Conservation (phyloP, 1,140 invertebrate genomes). For the Ips nitidus region DNA sequence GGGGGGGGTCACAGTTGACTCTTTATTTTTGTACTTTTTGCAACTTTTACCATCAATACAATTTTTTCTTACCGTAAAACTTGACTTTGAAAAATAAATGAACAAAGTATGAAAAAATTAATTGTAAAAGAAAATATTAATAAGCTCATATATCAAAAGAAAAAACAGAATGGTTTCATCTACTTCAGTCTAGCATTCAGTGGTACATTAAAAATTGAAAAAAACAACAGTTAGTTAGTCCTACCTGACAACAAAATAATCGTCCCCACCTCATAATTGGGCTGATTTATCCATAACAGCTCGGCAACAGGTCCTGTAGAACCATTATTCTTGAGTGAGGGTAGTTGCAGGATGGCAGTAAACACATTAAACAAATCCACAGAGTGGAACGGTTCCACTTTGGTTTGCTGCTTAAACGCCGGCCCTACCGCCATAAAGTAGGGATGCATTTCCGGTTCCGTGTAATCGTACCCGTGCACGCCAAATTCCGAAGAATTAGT, state of each 20-base stretch:
- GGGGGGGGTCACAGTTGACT: too few species aligned
- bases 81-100: too few species aligned
- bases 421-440: slow-evolving; percentile 72
- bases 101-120: too few species aligned
- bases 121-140: too few species aligned
- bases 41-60: too few species aligned
- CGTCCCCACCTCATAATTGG: slow-evolving; percentile 9
- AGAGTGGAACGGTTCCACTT: slow-evolving; percentile 60
- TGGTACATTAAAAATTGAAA: slow-evolving; percentile 6
- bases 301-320: slow-evolving; percentile 31
- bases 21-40: too few species aligned
- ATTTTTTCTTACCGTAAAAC: too few species aligned
- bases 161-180: not conserved
- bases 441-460: slow-evolving; percentile 61
- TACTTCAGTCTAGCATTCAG: too few species aligned
- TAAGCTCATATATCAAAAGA: too few species aligned
- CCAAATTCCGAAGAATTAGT: slow-evolving; percentile 59
- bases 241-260: slow-evolving; percentile 2
- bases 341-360: slow-evolving; percentile 61
- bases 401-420: slow-evolving; percentile 58
- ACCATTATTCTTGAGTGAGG: slow-evolving; percentile 46
- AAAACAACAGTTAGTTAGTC: not conserved
- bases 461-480: slow-evolving; percentile 70
- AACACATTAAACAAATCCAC: slow-evolving; percentile 70
- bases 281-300: not conserved